Evolutionary conservation across 2,797 vertebrate genomes (phyloP).

Genomic region (Tamandua tetradactyla): DNA sequence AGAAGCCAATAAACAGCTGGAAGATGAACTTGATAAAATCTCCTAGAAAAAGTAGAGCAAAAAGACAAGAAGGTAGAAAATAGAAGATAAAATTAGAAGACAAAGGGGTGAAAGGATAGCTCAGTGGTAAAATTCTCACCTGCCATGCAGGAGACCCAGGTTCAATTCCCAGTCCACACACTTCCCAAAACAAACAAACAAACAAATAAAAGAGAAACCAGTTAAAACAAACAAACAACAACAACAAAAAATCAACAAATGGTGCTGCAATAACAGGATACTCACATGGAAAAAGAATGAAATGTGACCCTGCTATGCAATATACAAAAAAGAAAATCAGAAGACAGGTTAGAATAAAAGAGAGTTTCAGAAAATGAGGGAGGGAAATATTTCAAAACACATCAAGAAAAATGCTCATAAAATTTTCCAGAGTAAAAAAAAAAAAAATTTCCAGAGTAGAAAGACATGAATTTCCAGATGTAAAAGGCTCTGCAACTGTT

Average conservation of each 20-base stretch:
- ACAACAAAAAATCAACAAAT: too few species aligned
- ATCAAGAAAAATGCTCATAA: not conserved
- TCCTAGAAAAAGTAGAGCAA: not conserved
- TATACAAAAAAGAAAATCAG: not conserved
- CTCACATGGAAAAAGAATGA: too few species aligned
- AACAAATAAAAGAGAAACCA: too few species aligned
- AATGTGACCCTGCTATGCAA: too few species aligned
- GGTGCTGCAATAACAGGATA: too few species aligned
- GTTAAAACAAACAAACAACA: too few species aligned
- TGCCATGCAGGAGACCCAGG: too few species aligned
- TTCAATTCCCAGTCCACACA: too few species aligned
- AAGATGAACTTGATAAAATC: slow-evolving; percentile 3
- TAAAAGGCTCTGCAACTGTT: not conserved
- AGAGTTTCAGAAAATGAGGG: not conserved
- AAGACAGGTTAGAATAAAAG: not conserved
- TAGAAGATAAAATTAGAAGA: not conserved
- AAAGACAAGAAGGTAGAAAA: not conserved
- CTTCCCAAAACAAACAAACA: too few species aligned
- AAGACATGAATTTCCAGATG: not conserved
- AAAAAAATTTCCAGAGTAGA: not conserved
- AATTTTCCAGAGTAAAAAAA: not conserved
- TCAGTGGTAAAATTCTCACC: too few species aligned
- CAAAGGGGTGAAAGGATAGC: not conserved
- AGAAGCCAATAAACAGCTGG: not conserved
- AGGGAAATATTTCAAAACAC: not conserved